Conservation (phyloP, 2,113 vertebrate species). For the Micromys minutus region DNA sequence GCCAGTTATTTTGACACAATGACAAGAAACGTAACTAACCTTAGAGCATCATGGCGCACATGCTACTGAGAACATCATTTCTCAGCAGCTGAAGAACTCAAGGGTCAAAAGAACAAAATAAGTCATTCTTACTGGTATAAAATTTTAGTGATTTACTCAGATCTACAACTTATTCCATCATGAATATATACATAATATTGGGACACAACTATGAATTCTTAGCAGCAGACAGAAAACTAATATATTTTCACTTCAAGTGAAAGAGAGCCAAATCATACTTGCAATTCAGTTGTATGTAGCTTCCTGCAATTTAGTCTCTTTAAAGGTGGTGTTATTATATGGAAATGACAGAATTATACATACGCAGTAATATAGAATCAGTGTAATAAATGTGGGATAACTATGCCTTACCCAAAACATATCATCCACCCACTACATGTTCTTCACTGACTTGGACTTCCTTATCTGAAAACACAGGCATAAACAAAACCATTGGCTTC, state of each 20-base stretch:
- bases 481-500: slow-evolving; percentile 4
- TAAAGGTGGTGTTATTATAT: not conserved
- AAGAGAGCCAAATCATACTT: not conserved
- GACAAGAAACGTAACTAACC: not conserved
- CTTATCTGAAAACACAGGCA: not conserved
- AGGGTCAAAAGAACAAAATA: not conserved
- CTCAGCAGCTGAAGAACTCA: not conserved
- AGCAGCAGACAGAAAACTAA: not conserved
- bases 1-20: too few species aligned
- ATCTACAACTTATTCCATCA: not conserved
- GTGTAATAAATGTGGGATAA: not conserved
- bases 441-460: slow-evolving; percentile 45
- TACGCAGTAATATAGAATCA: not conserved
- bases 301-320: not conserved
- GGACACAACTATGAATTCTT: not conserved
- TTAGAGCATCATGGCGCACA: not conserved
- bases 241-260: slow-evolving; percentile 14
- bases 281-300: not conserved
- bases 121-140: not conserved
- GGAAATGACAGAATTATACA: not conserved
- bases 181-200: not conserved
- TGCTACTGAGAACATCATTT: not conserved
- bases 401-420: not conserved
- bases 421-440: not conserved
- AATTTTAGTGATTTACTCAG: not conserved